These are phyloP conservation scores for Polypedilum vanderplanki DNA, from an alignment of 1,140 invertebrate genomes.

Conservation along the genomic window DNA sequence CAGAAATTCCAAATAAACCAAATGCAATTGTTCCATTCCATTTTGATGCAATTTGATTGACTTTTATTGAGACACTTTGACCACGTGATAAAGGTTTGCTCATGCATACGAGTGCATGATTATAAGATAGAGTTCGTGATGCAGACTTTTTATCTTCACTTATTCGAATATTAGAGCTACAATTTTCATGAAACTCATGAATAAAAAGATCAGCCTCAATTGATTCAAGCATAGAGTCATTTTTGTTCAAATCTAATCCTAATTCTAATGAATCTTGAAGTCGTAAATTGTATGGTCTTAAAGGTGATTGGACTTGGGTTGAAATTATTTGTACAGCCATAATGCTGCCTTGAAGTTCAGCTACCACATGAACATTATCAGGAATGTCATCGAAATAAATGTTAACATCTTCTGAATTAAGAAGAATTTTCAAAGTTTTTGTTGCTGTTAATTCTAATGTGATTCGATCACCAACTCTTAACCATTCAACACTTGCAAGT, in stretches of 20 bases:
- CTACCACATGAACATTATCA: conserved; percentile 66
- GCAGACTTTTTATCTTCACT: conserved; percentile 38
- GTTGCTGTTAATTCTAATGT: conserved; percentile 57
- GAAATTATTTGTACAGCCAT: conserved; percentile 56
- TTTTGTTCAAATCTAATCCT: conserved; percentile 51
- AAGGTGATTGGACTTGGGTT: conserved; percentile 47
- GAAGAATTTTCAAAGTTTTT: conserved; percentile 52
- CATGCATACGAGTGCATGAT: conserved; percentile 40
- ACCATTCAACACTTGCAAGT: conserved; percentile 69
- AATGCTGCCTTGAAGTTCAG: conserved; percentile 65
- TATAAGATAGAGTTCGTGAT: conserved; percentile 38
- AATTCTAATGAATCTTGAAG: conserved; percentile 58
- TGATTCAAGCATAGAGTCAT: conserved; percentile 44
- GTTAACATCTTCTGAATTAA: conserved; percentile 81
- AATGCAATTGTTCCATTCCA: conserved; percentile 75
- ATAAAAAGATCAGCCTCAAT: conserved; percentile 39
- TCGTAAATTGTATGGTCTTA: conserved; percentile 49
- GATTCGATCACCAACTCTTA: conserved; percentile 65
- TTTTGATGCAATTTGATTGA: conserved; percentile 63
- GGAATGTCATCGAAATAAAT: conserved; percentile 69
- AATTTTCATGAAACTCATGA: conserved; percentile 57
- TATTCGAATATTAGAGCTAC: conserved; percentile 68
- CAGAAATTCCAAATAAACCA: conserved; percentile 63
- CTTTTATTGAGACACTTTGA: conserved; percentile 49
- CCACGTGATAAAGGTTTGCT: conserved; percentile 41